Base-by-base conservation (phyloP, 2,888 invertebrate genomes). In the Heliconius aoede region DNA sequence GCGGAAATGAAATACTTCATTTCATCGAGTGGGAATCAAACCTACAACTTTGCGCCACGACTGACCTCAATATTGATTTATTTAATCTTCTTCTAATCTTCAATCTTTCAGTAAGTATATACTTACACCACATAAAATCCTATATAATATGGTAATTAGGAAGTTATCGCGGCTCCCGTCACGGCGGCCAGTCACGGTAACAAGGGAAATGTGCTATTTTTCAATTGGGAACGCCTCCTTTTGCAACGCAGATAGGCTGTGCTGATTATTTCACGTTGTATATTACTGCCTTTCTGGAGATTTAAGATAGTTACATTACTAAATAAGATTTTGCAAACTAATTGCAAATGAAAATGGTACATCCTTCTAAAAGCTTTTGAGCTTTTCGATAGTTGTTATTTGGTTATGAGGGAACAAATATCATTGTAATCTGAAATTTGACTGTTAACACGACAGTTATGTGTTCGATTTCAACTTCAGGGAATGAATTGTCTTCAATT, bases 151-250 rank as follows among this genome's bases (percentile, higher is more conserved):
- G 72, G 7, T 72, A 72, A 72, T 72, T 26, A 40, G 5, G 60
- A 60, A 60, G 60, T 72, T 72, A 73, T 78, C 82, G 80, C 77
- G 28, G 88, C 91, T 89, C 87, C 91, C 91, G 92, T 91, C 91
- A 91, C 92, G 88, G 90, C 89, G 90, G 88, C 88, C 90, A 87
- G 87, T 83, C 84, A 82, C 85, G 79, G 85, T 91, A 91, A 91
- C 89, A 82, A 89, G 85, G 87, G 89, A 89, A 91, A 90, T 84
- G 32, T 55, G 67, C 62, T 46, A 78, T 74, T 76, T 78, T 78
- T 76, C 74, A 79, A 76, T 74, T 76, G 51, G 62, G 36, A 26
- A 28, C 76, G 85, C 89, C 72, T 72, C 46, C 36, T n/a, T 67
- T 28, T 51, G 40, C 74, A 64, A 40, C 24, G 26, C 15, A 65